These are phyloP conservation scores for Gambelia wislizenii DNA, from an alignment of 2,797 vertebrate genomes.

Conservation along the genomic window DNA sequence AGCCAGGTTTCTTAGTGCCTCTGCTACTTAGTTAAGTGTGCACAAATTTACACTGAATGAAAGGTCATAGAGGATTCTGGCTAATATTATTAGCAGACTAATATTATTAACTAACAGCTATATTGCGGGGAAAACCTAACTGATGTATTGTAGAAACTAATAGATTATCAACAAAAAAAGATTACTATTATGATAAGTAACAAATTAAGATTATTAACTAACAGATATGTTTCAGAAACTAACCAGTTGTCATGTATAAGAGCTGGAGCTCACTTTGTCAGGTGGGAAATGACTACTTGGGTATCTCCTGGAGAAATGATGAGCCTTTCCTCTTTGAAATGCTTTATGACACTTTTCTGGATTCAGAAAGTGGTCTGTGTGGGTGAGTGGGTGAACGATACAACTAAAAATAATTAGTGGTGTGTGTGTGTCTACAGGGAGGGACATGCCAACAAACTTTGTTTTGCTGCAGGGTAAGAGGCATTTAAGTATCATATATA, in stretches of 20 bases:
- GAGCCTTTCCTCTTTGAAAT: not conserved
- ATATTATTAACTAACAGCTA: too few species aligned
- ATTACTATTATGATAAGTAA: too few species aligned
- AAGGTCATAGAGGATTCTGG: too few species aligned
- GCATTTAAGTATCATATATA: not conserved
- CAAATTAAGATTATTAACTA: too few species aligned
- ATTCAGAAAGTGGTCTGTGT: not conserved
- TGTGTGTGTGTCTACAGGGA: not conserved
- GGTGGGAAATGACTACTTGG: not conserved
- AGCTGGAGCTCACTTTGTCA: not conserved
- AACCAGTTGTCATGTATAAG: not conserved
- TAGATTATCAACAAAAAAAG: not conserved
- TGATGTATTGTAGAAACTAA: not conserved
- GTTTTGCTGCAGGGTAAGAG: constrained; percentile 5
- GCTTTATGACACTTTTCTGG: not conserved
- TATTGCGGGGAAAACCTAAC: not conserved
- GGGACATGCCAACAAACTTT: not conserved
- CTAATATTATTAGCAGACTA: too few species aligned
- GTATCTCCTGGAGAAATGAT: not conserved
- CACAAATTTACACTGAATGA: too few species aligned
- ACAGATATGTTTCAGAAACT: not conserved
- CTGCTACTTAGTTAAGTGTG: too few species aligned
- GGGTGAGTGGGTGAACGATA: not conserved
- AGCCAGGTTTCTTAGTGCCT: too few species aligned
- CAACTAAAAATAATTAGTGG: not conserved